A percentile compares a stretch with the other conserved stretches of the same genome.
Evolutionary conservation across 1,140 invertebrate species (phyloP).

Genomic region (Homalodisca vitripennis): DNA sequence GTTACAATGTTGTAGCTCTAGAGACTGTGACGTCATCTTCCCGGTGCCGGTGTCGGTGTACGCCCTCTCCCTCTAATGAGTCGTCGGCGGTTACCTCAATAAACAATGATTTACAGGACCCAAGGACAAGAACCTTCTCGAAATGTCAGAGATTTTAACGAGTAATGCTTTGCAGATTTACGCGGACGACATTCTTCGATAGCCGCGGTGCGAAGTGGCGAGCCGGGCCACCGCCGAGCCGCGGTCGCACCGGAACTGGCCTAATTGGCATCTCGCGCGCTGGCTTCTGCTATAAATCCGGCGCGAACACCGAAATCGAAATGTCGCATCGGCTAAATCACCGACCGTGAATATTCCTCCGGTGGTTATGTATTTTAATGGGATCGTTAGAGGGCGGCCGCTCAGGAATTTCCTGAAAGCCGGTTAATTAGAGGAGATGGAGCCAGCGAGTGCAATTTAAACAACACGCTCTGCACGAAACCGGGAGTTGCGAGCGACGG

Average conservation of each 20-base stretch:
- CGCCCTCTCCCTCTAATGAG: neutral
- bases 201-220: neutral
- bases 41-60: too few relatives aligned
- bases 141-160: constrained; percentile 12
- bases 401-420: constrained; percentile 28
- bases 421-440: constrained; percentile 15
- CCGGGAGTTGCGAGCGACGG: too few relatives aligned
- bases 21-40: too few relatives aligned
- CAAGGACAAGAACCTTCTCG: neutral
- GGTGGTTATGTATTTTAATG: constrained; percentile 29
- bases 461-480: constrained; percentile 22
- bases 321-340: constrained; percentile 23
- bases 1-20: too few relatives aligned
- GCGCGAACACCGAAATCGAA: constrained; percentile 16
- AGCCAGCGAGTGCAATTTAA: constrained; percentile 20
- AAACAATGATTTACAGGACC: constrained; percentile 18
- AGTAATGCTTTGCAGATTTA: constrained; percentile 18
- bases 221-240: neutral
- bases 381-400: constrained; percentile 19
- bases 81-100: neutral
- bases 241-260: neutral
- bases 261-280: constrained; percentile 9
- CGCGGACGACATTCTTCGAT: neutral
- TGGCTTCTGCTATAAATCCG: neutral
- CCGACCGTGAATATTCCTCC: constrained; percentile 16